Evolutionary conservation across 1,140 invertebrate species (phyloP), one percentile per base, ranked within the genome.

Genomic region (Andricus grossulariae): DNA sequence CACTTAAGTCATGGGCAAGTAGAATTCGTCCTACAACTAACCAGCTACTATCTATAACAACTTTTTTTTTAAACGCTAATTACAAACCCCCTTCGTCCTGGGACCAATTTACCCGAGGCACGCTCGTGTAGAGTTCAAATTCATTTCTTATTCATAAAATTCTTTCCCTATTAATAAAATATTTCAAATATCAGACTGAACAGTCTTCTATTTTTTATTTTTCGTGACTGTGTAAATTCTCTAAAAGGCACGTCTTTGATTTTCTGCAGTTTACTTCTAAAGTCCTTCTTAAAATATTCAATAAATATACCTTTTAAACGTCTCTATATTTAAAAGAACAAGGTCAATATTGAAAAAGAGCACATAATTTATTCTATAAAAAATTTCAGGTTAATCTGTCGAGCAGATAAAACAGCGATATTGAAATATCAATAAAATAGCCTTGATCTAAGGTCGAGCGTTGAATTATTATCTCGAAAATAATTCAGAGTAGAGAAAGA

Each of bases 1-100:
- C 75, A 78, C 73, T 86, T 87, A 88, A 88, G 88, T 89, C 88
- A 90, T 89, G 88, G 90, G 90, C 89, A 91, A 91, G 90, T 90
- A 89, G 81, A 85, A 89, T 32, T 32, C 25, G 25, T 32, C 25
- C 25, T 32, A 86, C 80, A 82, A 80, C 85, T 86, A 90, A 88
- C 84, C 83, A 85, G 72, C 79, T 86, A 83, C 75, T 82, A 77
- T 76, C 78, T 87, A 83, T 83, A 85, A 88, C 86, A 81, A 89
- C 84, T 81, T 71, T 83, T 82, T 82, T 32, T 82, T 83, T 83
- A 86, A 87, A 85, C 76, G 78, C 81, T 82, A 86, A 84, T 82
- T 86, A 82, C 82, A 81, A 78, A 84, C 79, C 82, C 81, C 81
- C 79, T 80, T 82, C 77, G 76, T 83, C 75, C 81, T 82, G 76